Percentiles rank a stretch among this genome's conserved stretches.
Conservation (phyloP, 2,888 invertebrate genomes). For the Tenthredo notha region DNA sequence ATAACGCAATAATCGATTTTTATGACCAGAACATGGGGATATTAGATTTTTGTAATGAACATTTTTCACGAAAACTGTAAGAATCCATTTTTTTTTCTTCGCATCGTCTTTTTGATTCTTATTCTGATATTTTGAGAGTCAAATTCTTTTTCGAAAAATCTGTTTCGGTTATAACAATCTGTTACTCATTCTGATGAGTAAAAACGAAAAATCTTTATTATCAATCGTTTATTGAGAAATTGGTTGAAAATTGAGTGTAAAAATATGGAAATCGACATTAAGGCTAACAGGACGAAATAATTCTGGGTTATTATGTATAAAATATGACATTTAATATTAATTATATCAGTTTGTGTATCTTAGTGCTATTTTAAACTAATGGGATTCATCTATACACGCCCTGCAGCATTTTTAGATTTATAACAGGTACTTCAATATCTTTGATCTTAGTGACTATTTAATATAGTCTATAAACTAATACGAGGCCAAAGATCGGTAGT, state of each 20-base stretch:
- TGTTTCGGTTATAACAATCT: no score
- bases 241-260: not conserved
- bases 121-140: no score
- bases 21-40: no score
- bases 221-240: not conserved
- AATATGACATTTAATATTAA: not conserved
- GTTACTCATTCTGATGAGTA: no score
- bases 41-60: no score
- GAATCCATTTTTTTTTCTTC: no score
- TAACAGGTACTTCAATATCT: not conserved
- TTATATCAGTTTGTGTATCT: not conserved
- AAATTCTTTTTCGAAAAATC: no score
- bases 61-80: no score
- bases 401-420: not conserved
- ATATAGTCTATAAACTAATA: not conserved
- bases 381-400: not conserved
- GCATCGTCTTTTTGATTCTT: no score
- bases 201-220: no score
- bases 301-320: not conserved
- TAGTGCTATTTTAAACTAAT: not conserved
- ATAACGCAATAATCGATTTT: no score
- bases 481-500: not conserved
- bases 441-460: not conserved
- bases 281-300: not conserved
- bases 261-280: not conserved